phyloP scores from a whole-genome alignment of 1,140 invertebrate genomes.

The Cardiocondyla obscurior region DNA sequence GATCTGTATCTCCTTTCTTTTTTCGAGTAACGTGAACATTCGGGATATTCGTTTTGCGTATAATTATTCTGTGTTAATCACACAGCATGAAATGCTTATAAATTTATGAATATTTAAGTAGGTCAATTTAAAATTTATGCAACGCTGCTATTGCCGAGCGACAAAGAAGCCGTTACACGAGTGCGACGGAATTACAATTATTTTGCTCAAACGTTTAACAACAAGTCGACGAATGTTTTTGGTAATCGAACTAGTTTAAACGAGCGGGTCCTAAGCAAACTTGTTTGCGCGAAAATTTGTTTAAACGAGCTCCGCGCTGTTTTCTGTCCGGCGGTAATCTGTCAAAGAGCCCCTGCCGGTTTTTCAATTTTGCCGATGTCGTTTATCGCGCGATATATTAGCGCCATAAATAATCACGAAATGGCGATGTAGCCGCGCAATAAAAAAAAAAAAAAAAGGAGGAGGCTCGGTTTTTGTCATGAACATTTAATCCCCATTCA shows the following conservation, averaged over 20 bases:
- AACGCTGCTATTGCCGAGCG: not conserved
- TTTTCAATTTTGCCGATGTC: slow-evolving; percentile 49
- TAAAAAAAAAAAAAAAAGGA: too few relatives aligned
- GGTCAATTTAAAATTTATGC: not conserved
- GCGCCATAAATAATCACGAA: slow-evolving; percentile 56
- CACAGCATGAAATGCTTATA: not conserved
- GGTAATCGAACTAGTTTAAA: slow-evolving; percentile 14
- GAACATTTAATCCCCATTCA: slow-evolving; percentile 51
- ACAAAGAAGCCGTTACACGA: not conserved
- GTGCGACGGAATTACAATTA: not conserved
- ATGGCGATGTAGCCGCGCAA: not conserved
- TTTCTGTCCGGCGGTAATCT: not conserved
- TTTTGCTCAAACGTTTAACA: not conserved
- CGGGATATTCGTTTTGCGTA: not conserved
- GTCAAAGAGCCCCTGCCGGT: slow-evolving; percentile 24
- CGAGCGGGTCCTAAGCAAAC: slow-evolving; percentile 8
- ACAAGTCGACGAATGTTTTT: not conserved
- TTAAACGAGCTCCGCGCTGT: not conserved
- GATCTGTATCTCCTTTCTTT: not conserved
- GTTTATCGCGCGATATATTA: slow-evolving; percentile 44
- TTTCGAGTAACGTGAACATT: not conserved
- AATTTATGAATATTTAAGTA: slow-evolving; percentile 21
- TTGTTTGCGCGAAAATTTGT: slow-evolving; percentile 18
- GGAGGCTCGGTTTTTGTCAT: slow-evolving; percentile 39
- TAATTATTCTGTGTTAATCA: slow-evolving; percentile 2